Percentiles rank a stretch among this genome's conserved stretches.
phyloP scores from a whole-genome alignment of 2,113 vertebrate genomes.

The Orthochromis indermauri region DNA sequence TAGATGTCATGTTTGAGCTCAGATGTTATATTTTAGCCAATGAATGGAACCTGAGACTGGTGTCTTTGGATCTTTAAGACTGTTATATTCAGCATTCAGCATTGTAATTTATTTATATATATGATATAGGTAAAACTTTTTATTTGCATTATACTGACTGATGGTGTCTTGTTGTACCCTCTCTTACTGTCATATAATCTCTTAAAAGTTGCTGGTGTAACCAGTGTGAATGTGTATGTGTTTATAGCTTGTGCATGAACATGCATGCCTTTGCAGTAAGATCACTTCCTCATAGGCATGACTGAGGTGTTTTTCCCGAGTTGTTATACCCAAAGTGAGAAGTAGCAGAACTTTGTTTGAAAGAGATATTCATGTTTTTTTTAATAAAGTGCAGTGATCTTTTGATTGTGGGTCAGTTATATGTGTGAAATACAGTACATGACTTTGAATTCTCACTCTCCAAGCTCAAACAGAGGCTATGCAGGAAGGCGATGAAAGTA shows the following conservation, averaged over 20 bases:
- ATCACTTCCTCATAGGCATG: neutral
- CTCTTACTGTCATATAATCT: fast-evolving
- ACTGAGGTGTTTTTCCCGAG: neutral
- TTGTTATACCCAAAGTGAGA: neutral
- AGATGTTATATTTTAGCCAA: neutral
- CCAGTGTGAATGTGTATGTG: neutral
- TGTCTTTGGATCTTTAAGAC: neutral
- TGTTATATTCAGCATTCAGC: neutral
- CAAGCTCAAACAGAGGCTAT: neutral
- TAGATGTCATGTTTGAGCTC: neutral
- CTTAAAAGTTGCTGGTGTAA: neutral
- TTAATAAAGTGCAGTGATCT: neutral
- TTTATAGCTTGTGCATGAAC: neutral
- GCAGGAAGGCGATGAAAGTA: neutral
- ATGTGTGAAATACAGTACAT: neutral
- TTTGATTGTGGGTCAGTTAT: neutral
- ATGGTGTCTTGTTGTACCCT: fast-evolving
- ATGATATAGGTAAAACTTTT: fast-evolving
- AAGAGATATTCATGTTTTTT: neutral
- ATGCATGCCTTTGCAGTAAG: conserved; percentile 8
- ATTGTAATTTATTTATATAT: neutral
- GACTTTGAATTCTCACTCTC: neutral
- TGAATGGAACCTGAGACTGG: neutral
- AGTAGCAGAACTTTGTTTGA: neutral
- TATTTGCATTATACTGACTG: neutral